Evolutionary conservation across 2,888 invertebrate genomes (phyloP), one percentile per base, ranked within the genome.

Genomic region (Caenorhabditis virilis): DNA sequence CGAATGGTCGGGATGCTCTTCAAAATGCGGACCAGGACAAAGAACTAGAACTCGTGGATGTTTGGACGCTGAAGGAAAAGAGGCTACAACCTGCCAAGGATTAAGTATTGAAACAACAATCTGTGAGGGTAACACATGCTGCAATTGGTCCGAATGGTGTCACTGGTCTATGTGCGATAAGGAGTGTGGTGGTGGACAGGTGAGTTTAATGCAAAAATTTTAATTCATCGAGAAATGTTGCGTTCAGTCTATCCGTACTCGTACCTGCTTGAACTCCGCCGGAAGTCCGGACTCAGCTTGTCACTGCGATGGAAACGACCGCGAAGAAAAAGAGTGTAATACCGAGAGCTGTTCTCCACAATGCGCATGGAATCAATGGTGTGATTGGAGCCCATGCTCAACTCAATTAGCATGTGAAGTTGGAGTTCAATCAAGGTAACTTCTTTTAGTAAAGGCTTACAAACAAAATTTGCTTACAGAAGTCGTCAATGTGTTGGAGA

Each of bases 401-500:
- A 76, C 74, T 15, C 64, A 54, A 33, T 57, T 65, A 11, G 69
- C 71, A 11, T 78, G 78, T 52, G 77, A 78, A 45, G 64, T 71
- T 9, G 77, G 78, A 52, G 56, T 66, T 41, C 69, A 67, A 36
- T 43, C 33, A 16, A 57, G 60, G 60, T 60, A 2, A 49, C 9
- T 38, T 23, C 9, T 18, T 0, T 26, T 30, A 22, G 1, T n/a
- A 35, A 25, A 22, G 48, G n/a, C 15, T 16, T 18, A 27, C 18
- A 15, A 4, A 42, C 5, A 11, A 15, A 16, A 22, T 18, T 30
- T 30, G 25, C 20, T 54, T 66, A 16, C 55, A 71, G 72, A 58
- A 68, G 62, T 48, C 76, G 76, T 51, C 78, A 78, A 53, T 78
- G 78, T 50, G 78, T 78, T 45, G 78, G 78, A 35, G 78, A 78